A percentile compares a stretch with the other conserved stretches of the same genome.
Conservation (phyloP, 2,888 invertebrate species). For the Caenorhabditis parvicauda region DNA sequence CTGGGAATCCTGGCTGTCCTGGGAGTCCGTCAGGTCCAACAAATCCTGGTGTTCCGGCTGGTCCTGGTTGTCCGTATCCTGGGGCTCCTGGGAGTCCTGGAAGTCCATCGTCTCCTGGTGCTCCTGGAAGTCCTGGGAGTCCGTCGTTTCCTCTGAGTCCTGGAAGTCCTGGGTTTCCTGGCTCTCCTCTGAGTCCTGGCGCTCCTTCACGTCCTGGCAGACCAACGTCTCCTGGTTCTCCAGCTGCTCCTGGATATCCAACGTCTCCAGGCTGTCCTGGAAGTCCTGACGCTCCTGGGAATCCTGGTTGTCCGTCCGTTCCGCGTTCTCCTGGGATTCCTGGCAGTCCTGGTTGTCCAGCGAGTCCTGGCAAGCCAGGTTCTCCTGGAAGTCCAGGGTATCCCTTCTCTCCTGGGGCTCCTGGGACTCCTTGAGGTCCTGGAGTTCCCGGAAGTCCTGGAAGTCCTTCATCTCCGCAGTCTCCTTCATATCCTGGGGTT, state of each 20-base stretch:
- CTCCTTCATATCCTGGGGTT: conserved; percentile 47
- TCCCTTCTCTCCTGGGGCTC: conserved; percentile 52
- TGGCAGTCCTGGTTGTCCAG: conserved; percentile 40
- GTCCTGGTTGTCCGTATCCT: conserved; percentile 46
- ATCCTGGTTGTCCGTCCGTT: conserved; percentile 48
- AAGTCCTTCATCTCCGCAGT: conserved; percentile 49
- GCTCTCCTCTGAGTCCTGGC: conserved; percentile 52
- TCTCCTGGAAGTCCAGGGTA: conserved; percentile 46
- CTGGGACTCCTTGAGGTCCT: conserved; percentile 45
- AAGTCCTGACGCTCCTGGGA: conserved; percentile 48
- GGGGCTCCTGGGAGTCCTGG: conserved; percentile 61
- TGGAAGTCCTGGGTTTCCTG: conserved; percentile 39
- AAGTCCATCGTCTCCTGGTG: conserved; percentile 52
- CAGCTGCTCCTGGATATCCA: conserved; percentile 39
- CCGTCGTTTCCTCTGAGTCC: conserved; percentile 55
- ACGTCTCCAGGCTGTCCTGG: conserved; percentile 33
- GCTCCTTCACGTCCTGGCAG: conserved; percentile 45
- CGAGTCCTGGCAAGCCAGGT: conserved; percentile 37
- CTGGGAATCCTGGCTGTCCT: conserved; percentile 47
- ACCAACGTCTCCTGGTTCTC: conserved; percentile 53
- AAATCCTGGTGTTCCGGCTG: conserved; percentile 40
- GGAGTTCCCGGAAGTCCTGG: conserved; percentile 42
- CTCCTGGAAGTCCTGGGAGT: conserved; percentile 57
- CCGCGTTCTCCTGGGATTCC: conserved; percentile 57
- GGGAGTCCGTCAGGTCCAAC: conserved; percentile 51